Percentiles rank a stretch among this genome's conserved stretches.
Evolutionary conservation across 2,113 vertebrate genomes (phyloP).

Genomic region (Pao palembangensis): DNA sequence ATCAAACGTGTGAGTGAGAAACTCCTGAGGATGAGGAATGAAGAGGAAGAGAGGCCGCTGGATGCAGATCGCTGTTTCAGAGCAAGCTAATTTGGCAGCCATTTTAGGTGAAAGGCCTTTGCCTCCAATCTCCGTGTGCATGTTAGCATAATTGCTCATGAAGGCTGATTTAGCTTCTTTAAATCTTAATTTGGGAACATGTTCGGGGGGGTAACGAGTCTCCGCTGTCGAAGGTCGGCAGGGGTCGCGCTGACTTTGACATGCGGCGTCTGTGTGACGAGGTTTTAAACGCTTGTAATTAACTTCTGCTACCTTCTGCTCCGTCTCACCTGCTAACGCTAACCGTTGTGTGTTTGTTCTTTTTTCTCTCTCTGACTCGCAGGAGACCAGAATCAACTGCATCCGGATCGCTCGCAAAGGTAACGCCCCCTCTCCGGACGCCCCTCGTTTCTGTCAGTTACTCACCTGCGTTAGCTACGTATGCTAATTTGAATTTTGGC

Average conservation of each 20-base stretch:
- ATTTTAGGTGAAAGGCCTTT: conserved; percentile 53
- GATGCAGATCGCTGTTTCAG: conserved; percentile 64
- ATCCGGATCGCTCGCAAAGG: conserved; percentile 93
- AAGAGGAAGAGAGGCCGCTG: conserved; percentile 34
- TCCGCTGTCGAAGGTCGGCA: no score
- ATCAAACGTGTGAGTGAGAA: no score
- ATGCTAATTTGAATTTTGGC: no score
- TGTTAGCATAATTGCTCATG: conserved; percentile 68
- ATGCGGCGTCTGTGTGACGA: background rate
- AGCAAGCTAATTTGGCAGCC: conserved; percentile 51
- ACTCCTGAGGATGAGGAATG: conserved; percentile 7
- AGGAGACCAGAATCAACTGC: conserved; percentile 94
- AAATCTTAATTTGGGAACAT: conserved; percentile 61
- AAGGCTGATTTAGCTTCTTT: conserved; percentile 56
- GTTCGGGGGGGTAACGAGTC: background rate
- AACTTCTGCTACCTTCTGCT: background rate
- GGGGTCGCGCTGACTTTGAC: conserved; percentile 23
- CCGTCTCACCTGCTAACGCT: background rate
- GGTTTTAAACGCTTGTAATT: background rate
- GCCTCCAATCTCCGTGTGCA: conserved; percentile 51
- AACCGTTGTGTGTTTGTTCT: conserved; percentile 12
- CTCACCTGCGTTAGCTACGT: no score
- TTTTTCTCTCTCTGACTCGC: background rate
- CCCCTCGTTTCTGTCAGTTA: no score
- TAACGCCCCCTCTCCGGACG: conserved; percentile 54